phyloP scores from a whole-genome alignment of 2,888 invertebrate species.

The Acanthopleura granulata region DNA sequence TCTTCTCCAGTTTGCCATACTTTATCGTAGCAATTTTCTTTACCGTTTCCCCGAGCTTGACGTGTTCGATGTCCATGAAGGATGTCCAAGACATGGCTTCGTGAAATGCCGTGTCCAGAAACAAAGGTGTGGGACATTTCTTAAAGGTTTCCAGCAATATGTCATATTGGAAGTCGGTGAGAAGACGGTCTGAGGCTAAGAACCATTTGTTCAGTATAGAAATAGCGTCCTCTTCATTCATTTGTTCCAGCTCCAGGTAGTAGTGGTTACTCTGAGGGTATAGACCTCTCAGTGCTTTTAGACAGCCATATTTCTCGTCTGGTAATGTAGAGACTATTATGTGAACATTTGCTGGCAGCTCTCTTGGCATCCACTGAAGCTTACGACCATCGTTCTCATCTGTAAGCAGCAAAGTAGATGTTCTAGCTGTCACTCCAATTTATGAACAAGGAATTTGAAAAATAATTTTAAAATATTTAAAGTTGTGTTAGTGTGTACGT shows the following conservation, averaged over 20 bases:
- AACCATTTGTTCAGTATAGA: constrained; percentile 55
- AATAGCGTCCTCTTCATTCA: constrained; percentile 48
- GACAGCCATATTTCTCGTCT: constrained; percentile 51
- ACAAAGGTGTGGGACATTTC: constrained; percentile 50
- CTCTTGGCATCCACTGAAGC: constrained; percentile 82
- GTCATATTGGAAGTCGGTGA: constrained; percentile 76
- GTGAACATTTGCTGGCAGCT: constrained; percentile 82
- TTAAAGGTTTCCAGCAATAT: constrained; percentile 76
- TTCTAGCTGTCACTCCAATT: too few species aligned
- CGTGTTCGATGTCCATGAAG: constrained; percentile 37
- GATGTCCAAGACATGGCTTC: constrained; percentile 59
- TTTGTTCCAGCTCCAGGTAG: constrained; percentile 51
- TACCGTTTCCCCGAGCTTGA: constrained; percentile 51
- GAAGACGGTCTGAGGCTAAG: constrained; percentile 33
- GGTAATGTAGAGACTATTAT: constrained; percentile 73
- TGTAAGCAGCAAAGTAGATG: constrained; percentile 23
- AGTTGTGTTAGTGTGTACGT: too few species aligned
- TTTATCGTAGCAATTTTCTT: constrained; percentile 52
- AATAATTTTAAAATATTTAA: too few species aligned
- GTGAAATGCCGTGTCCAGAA: constrained; percentile 52
- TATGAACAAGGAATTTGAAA: too few species aligned
- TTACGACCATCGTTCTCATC: constrained; percentile 74
- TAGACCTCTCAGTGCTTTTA: constrained; percentile 42
- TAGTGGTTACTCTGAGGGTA: constrained; percentile 38
- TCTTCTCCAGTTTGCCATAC: constrained; percentile 59